Conservation (phyloP, 2,888 invertebrate species). For the Gortyna flavago region DNA sequence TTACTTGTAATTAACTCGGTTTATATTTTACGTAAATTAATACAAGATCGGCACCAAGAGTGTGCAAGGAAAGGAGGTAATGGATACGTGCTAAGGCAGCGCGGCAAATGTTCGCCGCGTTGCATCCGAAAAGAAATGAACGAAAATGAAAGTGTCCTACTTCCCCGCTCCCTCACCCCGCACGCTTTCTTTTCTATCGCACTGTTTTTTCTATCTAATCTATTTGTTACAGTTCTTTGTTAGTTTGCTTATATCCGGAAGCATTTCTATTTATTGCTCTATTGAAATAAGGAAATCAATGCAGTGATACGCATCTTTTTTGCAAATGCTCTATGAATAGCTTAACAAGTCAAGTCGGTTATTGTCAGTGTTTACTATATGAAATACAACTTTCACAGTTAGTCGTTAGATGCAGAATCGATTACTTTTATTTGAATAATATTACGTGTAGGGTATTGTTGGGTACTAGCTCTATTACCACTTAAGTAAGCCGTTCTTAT, state of each 20-base stretch:
- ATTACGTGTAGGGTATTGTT: not conserved
- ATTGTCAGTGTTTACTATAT: constrained; percentile 22
- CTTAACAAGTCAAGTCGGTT: constrained; percentile 11
- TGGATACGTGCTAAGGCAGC: constrained; percentile 84
- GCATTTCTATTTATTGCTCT: constrained; percentile 67
- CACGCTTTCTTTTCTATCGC: constrained; percentile 86
- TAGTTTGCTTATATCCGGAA: constrained; percentile 76
- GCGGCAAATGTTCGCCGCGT: constrained; percentile 82
- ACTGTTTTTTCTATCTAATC: constrained; percentile 83
- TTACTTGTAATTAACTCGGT: constrained; percentile 31
- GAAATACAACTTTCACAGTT: constrained; percentile 47
- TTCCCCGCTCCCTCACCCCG: constrained; percentile 77
- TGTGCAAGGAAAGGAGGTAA: constrained; percentile 83
- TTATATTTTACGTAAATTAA: constrained; percentile 60
- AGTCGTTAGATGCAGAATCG: constrained; percentile 4
- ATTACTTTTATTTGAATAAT: constrained; percentile 13
- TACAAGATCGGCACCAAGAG: constrained; percentile 71
- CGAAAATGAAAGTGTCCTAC: constrained; percentile 90
- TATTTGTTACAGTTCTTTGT: constrained; percentile 82
- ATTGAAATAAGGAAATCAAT: constrained; percentile 60
- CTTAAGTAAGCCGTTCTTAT: not conserved
- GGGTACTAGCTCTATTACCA: not conserved
- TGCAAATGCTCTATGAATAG: constrained; percentile 39
- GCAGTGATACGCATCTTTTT: constrained; percentile 35
- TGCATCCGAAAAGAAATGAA: constrained; percentile 90